Conservation (phyloP, 2,888 invertebrate genomes). For the Drosophila borborema region DNA sequence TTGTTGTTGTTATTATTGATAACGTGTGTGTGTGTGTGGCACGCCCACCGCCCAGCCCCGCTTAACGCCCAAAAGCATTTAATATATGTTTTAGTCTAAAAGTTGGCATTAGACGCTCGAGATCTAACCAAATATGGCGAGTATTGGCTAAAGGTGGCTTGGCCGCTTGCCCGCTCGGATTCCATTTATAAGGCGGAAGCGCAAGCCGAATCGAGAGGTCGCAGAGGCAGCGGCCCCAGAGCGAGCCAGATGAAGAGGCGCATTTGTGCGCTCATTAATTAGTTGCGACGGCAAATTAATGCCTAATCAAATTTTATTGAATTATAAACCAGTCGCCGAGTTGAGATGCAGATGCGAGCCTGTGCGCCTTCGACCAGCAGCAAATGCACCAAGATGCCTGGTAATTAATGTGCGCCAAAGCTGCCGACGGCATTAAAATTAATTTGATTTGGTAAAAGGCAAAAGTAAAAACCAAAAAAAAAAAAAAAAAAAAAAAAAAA, state of each 20-base stretch:
- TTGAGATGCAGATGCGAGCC: slow-evolving; percentile 6
- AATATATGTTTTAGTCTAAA: slow-evolving; percentile 70
- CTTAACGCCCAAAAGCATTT: slow-evolving; percentile 56
- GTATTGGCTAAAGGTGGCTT: neutral
- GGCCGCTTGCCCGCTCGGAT: neutral
- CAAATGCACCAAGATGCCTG: slow-evolving; percentile 7
- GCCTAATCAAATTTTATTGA: slow-evolving; percentile 81
- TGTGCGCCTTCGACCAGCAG: neutral
- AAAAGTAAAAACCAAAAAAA: slow-evolving; percentile 15
- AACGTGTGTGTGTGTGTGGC: slow-evolving; percentile 29
- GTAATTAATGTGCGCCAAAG: slow-evolving; percentile 68
- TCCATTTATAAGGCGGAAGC: slow-evolving; percentile 47
- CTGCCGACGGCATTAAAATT: slow-evolving; percentile 69
- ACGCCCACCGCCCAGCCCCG: slow-evolving; percentile 54
- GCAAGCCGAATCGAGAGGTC: slow-evolving; percentile 37
- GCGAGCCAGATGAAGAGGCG: slow-evolving; percentile 2
- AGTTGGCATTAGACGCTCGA: slow-evolving; percentile 68
- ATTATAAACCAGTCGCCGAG: slow-evolving; percentile 76
- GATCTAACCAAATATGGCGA: slow-evolving; percentile 55
- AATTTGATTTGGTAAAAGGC: slow-evolving; percentile 63
- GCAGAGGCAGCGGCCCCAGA: slow-evolving; percentile 4
- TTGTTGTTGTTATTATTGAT: slow-evolving; percentile 19
- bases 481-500: neutral
- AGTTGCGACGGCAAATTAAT: slow-evolving; percentile 76
- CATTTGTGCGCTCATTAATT: slow-evolving; percentile 73